These are phyloP conservation scores for Aphidius colemani DNA, from an alignment of 2,888 invertebrate species.

Conservation along the genomic window DNA sequence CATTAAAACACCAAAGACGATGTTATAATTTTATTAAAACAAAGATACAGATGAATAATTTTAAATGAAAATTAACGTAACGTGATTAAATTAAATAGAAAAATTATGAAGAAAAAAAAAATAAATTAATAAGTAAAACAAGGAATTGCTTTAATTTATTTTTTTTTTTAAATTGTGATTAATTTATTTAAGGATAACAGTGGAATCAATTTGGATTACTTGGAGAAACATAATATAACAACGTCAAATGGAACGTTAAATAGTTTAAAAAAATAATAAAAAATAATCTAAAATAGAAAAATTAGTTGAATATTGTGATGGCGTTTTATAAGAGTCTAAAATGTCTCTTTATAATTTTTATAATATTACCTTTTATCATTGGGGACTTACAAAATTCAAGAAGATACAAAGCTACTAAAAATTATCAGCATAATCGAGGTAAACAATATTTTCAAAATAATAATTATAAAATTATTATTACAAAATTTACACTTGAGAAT, in stretches of 20 bases:
- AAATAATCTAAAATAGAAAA: not conserved
- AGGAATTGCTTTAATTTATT: too few species aligned
- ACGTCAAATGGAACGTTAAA: conserved; percentile 10
- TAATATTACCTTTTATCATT: conserved; percentile 17
- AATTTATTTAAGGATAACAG: not conserved
- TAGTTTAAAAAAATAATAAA: not conserved
- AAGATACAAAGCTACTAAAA: not conserved
- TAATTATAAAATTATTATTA: not conserved
- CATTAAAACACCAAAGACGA: too few species aligned
- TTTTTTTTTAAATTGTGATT: too few species aligned
- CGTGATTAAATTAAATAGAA: too few species aligned
- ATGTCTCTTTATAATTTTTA: conserved; percentile 6
- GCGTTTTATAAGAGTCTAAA: not conserved
- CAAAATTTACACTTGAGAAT: too few species aligned
- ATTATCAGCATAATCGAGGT: conserved; percentile 23
- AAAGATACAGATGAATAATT: too few species aligned
- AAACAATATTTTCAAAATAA: not conserved
- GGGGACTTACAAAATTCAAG: conserved; percentile 15
- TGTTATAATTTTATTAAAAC: too few species aligned
- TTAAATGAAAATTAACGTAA: too few species aligned
- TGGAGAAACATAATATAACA: not conserved
- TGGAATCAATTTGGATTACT: not conserved
- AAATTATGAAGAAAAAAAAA: too few species aligned
- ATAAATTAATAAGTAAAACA: too few species aligned
- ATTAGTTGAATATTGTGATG: conserved; percentile 6